Base-by-base conservation (phyloP, 2,797 vertebrate genomes). In the Taeniopygia guttata region DNA sequence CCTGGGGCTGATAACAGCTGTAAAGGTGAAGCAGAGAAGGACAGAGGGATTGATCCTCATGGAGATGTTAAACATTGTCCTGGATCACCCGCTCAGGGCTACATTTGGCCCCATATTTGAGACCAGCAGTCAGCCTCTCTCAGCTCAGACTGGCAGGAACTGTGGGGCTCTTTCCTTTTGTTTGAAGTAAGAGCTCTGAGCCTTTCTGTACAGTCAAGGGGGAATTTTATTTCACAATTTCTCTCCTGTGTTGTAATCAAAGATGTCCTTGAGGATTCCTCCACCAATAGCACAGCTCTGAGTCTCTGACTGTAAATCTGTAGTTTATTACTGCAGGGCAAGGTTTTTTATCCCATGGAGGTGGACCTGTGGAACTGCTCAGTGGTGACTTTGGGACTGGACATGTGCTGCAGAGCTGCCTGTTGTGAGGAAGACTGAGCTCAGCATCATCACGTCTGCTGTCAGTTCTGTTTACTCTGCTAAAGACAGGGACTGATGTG, bases 261-360 rank as follows among this genome's bases (percentile, higher is more conserved):
- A 36, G 27, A 58, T 23, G 22, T 6, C 7, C 15, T 43, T 54
- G n/a, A 84, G 34, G 10, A 76, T 29, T 73, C n/a, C n/a, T 73
- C 18, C 30, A 58, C 29, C 30, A 60, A 18, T 12, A 64, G 13
- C 8, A 26, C 22, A 48, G 30, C 25, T 68, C 42, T 60, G n/a
- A 45, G 34, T n/a, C 38, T 74, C 58, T 45, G 40, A 32, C 56
- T 29, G 3, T 5, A 73, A 66, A 20, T 46, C 17, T 51, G 29
- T n/a, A 56, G 56, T 70, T 80, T 77, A 21, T 45, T 55, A 38
- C 4, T 52, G 8, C 17, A 51, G 46, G 6, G 22, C 4, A 82
- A 13, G 0, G 0, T 0, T 23, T 75, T 73, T 56, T 32, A 17
- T 64, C 36, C 25, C 4, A 5, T 13, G 27, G 45, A 30, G 21